Evolutionary conservation across 2,888 invertebrate species (phyloP).

Genomic region (Cistogaster globosa): DNA sequence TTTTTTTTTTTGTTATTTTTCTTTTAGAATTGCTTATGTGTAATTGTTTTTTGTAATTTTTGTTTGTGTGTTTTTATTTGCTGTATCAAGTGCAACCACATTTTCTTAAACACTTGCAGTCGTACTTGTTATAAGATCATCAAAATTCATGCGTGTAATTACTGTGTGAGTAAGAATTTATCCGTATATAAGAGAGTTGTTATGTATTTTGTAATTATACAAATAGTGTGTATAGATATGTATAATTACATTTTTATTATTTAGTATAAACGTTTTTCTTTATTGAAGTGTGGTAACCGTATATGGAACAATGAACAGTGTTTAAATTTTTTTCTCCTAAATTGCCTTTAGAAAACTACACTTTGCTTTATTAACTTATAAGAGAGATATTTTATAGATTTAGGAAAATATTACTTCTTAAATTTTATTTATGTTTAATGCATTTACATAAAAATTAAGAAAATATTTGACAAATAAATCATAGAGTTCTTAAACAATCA

Average conservation of each 20-base stretch:
- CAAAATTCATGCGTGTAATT: constrained; percentile 59
- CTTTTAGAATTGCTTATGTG: constrained; percentile 51
- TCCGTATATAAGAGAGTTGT: constrained; percentile 2
- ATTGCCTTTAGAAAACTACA: no score
- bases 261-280: not conserved
- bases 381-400: no score
- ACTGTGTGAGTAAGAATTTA: constrained; percentile 34
- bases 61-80: constrained; percentile 48
- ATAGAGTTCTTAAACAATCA: no score
- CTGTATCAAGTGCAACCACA: constrained; percentile 81
- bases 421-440: no score
- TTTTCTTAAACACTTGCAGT: constrained; percentile 77
- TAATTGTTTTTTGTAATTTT: constrained; percentile 54
- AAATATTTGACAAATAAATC: no score
- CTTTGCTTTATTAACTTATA: no score
- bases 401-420: no score
- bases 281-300: constrained; percentile 29
- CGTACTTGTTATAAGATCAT: constrained; percentile 56
- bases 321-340: not conserved
- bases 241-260: no score
- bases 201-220: not conserved
- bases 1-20: constrained; percentile 56
- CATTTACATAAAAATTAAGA: no score
- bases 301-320: constrained; percentile 20
- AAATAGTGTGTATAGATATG: not conserved